phyloP scores from a whole-genome alignment of 2,888 invertebrate species.

The Agriotes lineatus region DNA sequence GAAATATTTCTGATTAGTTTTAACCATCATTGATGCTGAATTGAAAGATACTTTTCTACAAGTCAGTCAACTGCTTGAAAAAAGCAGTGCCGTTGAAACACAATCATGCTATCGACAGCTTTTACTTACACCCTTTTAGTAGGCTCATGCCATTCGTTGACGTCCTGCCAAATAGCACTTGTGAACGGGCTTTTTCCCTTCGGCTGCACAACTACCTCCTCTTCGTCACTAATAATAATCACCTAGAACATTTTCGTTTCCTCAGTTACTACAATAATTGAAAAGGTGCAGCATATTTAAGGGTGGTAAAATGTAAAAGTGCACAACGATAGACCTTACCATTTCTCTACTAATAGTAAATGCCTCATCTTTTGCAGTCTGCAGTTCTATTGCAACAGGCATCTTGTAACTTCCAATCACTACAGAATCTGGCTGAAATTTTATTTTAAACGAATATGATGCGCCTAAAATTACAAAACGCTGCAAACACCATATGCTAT shows the following conservation, averaged over 20 bases:
- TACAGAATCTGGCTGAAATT: conserved; percentile 54
- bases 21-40: neutral
- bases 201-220: conserved; percentile 33
- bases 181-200: conserved; percentile 51
- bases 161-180: conserved; percentile 42
- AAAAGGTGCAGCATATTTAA: conserved; percentile 5
- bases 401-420: conserved; percentile 67
- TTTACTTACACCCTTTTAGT: neutral
- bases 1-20: neutral
- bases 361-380: conserved; percentile 56
- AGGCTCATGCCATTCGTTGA: conserved; percentile 25
- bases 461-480: too few relatives aligned
- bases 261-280: too few relatives aligned
- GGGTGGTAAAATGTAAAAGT: conserved; percentile 7
- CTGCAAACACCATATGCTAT: too few relatives aligned
- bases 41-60: neutral
- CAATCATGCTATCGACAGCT: neutral
- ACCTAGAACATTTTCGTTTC: too few relatives aligned
- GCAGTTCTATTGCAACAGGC: conserved; percentile 67
- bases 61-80: neutral
- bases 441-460: conserved; percentile 52
- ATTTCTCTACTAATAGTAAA: conserved; percentile 66
- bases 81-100: neutral
- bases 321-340: conserved; percentile 62
- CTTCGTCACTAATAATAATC: conserved; percentile 61